These are phyloP conservation scores for Andinoacara biseriatus DNA, from an alignment of 2,113 vertebrate genomes.

Conservation along the genomic window DNA sequence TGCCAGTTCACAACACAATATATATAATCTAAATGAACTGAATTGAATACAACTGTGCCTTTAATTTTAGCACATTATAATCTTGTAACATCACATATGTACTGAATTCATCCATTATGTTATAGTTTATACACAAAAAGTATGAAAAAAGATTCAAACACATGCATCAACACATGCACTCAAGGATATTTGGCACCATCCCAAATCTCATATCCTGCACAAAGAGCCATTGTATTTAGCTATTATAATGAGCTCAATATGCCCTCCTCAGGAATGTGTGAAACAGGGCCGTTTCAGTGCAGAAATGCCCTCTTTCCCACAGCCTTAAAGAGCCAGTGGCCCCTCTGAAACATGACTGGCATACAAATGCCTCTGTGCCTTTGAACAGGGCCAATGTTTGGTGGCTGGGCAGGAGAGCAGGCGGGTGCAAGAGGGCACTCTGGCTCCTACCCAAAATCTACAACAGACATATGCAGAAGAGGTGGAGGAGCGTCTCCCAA, in stretches of 20 bases:
- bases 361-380: conserved; percentile 69
- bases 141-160: conserved; percentile 48
- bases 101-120: conserved; percentile 1
- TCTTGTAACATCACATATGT: neutral
- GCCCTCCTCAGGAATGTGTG: conserved; percentile 82
- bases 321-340: conserved; percentile 67
- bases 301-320: conserved; percentile 74
- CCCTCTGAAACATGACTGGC: conserved; percentile 68
- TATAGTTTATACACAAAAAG: conserved; percentile 4
- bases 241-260: conserved; percentile 84
- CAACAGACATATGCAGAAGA: conserved; percentile 57
- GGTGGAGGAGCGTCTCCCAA: conserved; percentile 53
- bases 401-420: conserved; percentile 20
- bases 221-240: conserved; percentile 83
- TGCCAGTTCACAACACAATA: too few species aligned
- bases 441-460: conserved; percentile 68
- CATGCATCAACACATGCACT: conserved; percentile 64
- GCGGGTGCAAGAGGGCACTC: conserved; percentile 43
- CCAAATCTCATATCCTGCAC: conserved; percentile 74
- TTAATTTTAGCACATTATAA: neutral
- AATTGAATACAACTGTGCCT: neutral
- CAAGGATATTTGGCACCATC: conserved; percentile 72
- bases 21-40: too few species aligned
- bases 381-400: conserved; percentile 26
- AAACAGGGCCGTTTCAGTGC: conserved; percentile 66